Evolutionary conservation across 2,888 invertebrate species (phyloP).

Genomic region (Thecocarcelia acutangulata): DNA sequence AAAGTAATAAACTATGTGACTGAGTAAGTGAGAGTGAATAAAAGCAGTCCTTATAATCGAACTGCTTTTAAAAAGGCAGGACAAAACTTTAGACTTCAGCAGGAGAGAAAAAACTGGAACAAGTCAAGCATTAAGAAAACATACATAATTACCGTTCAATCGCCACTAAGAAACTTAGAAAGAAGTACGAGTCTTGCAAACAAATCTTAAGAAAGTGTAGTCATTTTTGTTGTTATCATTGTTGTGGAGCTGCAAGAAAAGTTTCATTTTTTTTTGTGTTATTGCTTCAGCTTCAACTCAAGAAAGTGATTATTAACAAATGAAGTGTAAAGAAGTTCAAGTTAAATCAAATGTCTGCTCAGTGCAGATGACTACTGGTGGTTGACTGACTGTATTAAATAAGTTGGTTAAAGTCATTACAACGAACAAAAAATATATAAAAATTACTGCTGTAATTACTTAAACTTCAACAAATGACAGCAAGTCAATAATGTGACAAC

Average conservation of each 20-base stretch:
- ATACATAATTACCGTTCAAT: conserved; percentile 59
- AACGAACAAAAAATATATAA: neutral
- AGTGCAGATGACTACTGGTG: conserved; percentile 20
- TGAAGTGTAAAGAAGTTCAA: conserved; percentile 65
- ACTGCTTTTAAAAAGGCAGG: conserved; percentile 9
- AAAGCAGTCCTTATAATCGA: conserved; percentile 7
- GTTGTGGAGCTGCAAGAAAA: conserved; percentile 32
- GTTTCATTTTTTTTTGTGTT: neutral
- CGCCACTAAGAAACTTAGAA: conserved; percentile 1
- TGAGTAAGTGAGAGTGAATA: conserved; percentile 36
- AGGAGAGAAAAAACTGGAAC: neutral
- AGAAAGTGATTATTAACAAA: conserved; percentile 63
- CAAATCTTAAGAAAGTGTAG: conserved; percentile 28
- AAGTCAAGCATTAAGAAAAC: conserved; percentile 47
- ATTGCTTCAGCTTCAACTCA: conserved; percentile 11
- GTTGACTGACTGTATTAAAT: neutral
- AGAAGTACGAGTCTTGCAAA: conserved; percentile 1
- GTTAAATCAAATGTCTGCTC: neutral
- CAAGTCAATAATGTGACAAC: conserved; percentile 54
- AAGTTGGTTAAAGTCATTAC: conserved; percentile 63
- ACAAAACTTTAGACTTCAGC: neutral
- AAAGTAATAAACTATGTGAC: conserved; percentile 40
- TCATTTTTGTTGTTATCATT: conserved; percentile 2
- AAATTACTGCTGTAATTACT: conserved; percentile 54
- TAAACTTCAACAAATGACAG: conserved; percentile 51